These are phyloP conservation scores for Phaethornis superciliosus DNA, from an alignment of 2,113 vertebrate species.

Conservation along the genomic window DNA sequence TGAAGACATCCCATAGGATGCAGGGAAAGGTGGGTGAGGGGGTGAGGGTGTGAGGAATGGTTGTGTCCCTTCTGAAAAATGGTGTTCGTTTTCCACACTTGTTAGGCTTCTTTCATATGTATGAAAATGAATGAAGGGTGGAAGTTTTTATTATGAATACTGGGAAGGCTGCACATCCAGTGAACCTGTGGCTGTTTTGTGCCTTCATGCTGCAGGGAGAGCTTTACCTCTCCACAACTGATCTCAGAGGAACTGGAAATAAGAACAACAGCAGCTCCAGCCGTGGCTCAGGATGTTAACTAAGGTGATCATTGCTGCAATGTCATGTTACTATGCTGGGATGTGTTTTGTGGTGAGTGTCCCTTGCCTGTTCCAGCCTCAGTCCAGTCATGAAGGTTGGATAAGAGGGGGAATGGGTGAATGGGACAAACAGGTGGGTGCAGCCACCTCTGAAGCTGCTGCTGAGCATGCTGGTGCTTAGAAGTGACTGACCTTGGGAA, in stretches of 20 bases:
- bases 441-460: neutral
- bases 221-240: neutral
- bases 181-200: neutral
- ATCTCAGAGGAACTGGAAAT: neutral
- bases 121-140: neutral
- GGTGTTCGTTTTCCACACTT: neutral
- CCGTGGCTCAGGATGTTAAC: neutral
- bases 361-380: neutral
- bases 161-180: neutral
- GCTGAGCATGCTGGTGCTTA: neutral
- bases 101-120: neutral
- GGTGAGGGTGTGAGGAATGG: neutral
- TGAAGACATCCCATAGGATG: neutral
- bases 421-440: neutral
- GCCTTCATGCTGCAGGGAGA: accelerated
- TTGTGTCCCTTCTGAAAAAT: neutral
- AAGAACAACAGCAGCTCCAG: neutral
- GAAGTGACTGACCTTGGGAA: neutral
- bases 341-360: accelerated
- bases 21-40: neutral
- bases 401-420: too few species aligned
- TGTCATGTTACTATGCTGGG: neutral
- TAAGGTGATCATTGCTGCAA: neutral
- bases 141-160: accelerated
- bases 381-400: neutral